phyloP scores from a whole-genome alignment of 1,140 invertebrate species.

The Venustaconcha ellipsiformis region DNA sequence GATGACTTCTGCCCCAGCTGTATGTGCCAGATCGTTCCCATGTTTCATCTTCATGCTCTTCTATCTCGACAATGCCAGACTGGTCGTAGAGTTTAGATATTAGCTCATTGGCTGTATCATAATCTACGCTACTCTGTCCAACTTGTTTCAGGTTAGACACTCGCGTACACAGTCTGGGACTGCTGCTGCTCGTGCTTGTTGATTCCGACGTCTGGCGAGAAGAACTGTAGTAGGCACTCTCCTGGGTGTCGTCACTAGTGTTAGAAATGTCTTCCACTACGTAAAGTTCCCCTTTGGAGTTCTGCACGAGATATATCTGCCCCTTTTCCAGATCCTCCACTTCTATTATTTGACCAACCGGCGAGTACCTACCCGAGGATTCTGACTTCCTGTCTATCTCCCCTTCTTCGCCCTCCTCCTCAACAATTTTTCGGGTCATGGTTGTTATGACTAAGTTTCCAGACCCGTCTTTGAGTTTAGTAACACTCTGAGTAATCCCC shows the following conservation, averaged over 20 bases:
- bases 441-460: slow-evolving; percentile 32
- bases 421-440: slow-evolving; percentile 24
- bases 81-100: slow-evolving; percentile 16
- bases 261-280: slow-evolving; percentile 27
- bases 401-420: slow-evolving; percentile 8
- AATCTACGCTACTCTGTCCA: slow-evolving; percentile 19
- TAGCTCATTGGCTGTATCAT: slow-evolving; percentile 25
- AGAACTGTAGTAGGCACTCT: slow-evolving; percentile 32
- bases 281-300: slow-evolving; percentile 28
- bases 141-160: slow-evolving; percentile 18
- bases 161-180: slow-evolving; percentile 5
- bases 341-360: slow-evolving; percentile 16
- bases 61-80: slow-evolving; percentile 11
- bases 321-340: slow-evolving; percentile 29
- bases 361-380: slow-evolving; percentile 23
- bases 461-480: slow-evolving; percentile 18
- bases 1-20: too few species aligned
- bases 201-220: slow-evolving; percentile 19
- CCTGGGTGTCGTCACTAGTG: slow-evolving; percentile 14
- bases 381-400: background rate
- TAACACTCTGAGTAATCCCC: slow-evolving; percentile 31
- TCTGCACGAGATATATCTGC: slow-evolving; percentile 24
- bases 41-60: slow-evolving; percentile 29
- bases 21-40: slow-evolving; percentile 9
- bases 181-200: slow-evolving; percentile 14